A percentile compares a stretch with the other conserved stretches of the same genome.
Conservation (phyloP, 2,113 vertebrate species). For the Gambusia affinis region DNA sequence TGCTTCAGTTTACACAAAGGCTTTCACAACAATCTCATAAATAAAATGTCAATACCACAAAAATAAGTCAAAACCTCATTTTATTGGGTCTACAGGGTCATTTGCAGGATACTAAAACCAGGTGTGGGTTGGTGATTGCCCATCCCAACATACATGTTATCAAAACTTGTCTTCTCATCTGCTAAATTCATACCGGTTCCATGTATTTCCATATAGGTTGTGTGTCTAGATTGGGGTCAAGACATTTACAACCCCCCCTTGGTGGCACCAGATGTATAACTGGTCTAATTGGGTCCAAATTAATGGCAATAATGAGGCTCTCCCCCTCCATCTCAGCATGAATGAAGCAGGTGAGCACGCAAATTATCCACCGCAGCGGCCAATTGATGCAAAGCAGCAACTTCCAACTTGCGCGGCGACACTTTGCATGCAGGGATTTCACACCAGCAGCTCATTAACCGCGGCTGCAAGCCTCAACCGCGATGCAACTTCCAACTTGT, state of each 20-base stretch:
- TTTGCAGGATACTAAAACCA: too few species aligned
- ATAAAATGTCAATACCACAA: background rate
- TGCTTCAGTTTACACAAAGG: background rate
- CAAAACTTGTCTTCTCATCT: too few species aligned
- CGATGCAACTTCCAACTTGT: slow-evolving; percentile 37
- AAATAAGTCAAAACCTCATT: background rate
- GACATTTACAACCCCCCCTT: background rate
- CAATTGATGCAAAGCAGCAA: slow-evolving; percentile 10
- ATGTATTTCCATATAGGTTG: background rate
- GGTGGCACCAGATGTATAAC: background rate
- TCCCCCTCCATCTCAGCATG: background rate
- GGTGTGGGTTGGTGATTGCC: too few species aligned
- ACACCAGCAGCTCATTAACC: background rate
- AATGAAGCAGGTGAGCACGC: background rate
- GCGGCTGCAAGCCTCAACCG: background rate
- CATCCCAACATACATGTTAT: too few species aligned
- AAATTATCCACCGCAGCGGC: slow-evolving; percentile 6
- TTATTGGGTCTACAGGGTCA: too few species aligned
- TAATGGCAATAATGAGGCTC: background rate
- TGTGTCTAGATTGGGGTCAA: background rate
- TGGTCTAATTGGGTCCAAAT: background rate
- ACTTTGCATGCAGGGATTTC: slow-evolving; percentile 1
- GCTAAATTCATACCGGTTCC: background rate
- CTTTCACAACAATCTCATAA: background rate
- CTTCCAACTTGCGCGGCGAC: background rate